Evolutionary conservation across 2,888 invertebrate species (phyloP).

Genomic region (Drosophila limbata): DNA sequence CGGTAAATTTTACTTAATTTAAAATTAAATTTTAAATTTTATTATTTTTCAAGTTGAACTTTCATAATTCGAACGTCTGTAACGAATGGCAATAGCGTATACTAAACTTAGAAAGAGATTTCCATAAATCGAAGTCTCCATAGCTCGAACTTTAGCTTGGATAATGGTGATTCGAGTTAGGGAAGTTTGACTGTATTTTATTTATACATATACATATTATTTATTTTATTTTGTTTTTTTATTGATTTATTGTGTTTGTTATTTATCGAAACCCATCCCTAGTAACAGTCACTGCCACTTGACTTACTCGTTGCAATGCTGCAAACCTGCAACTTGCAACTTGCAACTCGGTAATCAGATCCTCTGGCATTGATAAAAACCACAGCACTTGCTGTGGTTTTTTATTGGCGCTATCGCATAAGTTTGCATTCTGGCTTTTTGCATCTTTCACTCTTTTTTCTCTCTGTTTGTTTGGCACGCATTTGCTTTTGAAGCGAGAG

Average conservation of each 20-base stretch:
- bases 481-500: constrained; percentile 22
- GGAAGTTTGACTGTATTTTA: not conserved
- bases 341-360: constrained; percentile 79
- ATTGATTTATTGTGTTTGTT: not conserved
- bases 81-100: no score
- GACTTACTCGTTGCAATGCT: constrained; percentile 59
- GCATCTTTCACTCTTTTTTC: constrained; percentile 49
- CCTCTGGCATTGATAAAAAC: constrained; percentile 77
- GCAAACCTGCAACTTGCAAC: no score
- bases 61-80: no score
- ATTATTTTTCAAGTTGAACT: no score
- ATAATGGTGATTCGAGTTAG: no score
- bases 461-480: constrained; percentile 43
- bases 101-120: no score
- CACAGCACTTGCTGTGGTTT: constrained; percentile 37
- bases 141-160: no score
- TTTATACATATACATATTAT: not conserved
- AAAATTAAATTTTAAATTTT: no score
- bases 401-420: constrained; percentile 57
- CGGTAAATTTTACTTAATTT: no score
- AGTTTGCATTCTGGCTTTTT: constrained; percentile 43
- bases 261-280: not conserved
- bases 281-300: constrained; percentile 60
- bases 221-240: not conserved
- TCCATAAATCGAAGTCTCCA: no score